Evolutionary conservation across 92 coral and sea anemone genomes (phyloP).

Genomic region (Micromussa lordhowensis): DNA sequence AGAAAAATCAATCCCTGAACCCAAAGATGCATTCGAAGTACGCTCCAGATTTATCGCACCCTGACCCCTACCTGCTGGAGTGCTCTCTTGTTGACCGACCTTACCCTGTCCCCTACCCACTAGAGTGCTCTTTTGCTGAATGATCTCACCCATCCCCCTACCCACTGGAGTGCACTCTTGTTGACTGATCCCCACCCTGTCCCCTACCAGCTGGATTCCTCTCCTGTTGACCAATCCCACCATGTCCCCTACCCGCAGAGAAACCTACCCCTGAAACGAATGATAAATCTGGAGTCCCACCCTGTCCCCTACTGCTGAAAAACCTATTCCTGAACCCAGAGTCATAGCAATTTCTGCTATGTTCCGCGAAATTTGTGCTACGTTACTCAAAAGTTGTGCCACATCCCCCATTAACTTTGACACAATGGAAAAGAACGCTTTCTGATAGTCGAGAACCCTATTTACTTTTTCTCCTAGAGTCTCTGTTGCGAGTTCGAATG

Average conservation of each 20-base stretch:
- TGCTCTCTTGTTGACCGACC: too few relatives aligned
- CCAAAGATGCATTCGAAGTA: too few relatives aligned
- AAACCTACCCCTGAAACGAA: background rate
- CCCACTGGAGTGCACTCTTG: background rate
- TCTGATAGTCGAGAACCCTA: constrained; percentile 8
- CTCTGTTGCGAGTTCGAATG: too few relatives aligned
- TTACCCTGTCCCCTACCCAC: too few relatives aligned
- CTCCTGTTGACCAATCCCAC: background rate
- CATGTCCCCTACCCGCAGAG: constrained; percentile 11
- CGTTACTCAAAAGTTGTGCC: too few relatives aligned
- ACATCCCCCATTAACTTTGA: background rate
- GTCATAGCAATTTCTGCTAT: background rate
- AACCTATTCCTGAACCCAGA: background rate
- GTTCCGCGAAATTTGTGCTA: too few relatives aligned
- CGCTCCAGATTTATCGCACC: background rate
- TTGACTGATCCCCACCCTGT: too few relatives aligned
- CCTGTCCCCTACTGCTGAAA: constrained; percentile 6
- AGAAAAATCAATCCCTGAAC: too few relatives aligned
- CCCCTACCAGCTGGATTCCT: background rate
- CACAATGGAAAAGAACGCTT: background rate
- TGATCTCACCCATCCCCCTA: background rate
- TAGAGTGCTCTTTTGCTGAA: background rate
- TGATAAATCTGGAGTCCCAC: background rate
- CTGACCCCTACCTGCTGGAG: background rate
- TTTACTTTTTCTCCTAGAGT: background rate